A percentile compares a stretch with the other conserved stretches of the same genome.
Conservation (phyloP, 1,140 invertebrate genomes). For the Propsilocerus akamusi region DNA sequence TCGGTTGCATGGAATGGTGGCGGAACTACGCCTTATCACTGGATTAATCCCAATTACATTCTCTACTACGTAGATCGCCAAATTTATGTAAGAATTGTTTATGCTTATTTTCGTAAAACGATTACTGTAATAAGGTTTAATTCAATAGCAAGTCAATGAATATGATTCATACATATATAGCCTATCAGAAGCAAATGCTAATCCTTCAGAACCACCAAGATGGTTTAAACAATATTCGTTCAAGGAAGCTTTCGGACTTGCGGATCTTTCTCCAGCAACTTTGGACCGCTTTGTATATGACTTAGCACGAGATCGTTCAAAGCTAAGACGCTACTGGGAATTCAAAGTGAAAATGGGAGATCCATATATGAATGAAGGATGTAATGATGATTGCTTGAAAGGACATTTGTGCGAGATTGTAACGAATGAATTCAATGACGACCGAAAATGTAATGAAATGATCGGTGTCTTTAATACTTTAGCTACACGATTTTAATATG, state of each 20-base stretch:
- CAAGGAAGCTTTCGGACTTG: slow-evolving; percentile 34
- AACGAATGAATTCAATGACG: slow-evolving; percentile 30
- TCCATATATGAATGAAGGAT: slow-evolving; percentile 22
- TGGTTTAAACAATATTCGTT: slow-evolving; percentile 54
- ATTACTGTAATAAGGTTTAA: slow-evolving; percentile 7
- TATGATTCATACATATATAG: slow-evolving; percentile 58
- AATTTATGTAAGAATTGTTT: slow-evolving; percentile 33
- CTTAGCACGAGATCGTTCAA: slow-evolving; percentile 24
- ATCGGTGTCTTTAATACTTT: no score
- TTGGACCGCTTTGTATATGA: slow-evolving; percentile 28
- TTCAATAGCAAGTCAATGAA: slow-evolving; percentile 41
- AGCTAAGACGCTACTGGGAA: slow-evolving; percentile 16
- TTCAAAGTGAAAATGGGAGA: slow-evolving; percentile 24
- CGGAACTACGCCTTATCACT: slow-evolving; percentile 38
- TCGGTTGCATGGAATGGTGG: slow-evolving; percentile 62
- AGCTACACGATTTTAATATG: no score
- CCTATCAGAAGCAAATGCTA: slow-evolving; percentile 52
- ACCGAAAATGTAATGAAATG: slow-evolving; percentile 32
- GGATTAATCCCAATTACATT: slow-evolving; percentile 65
- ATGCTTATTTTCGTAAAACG: slow-evolving; percentile 1
- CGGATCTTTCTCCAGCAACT: slow-evolving; percentile 24
- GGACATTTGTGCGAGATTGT: slow-evolving; percentile 33
- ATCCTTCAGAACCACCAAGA: slow-evolving; percentile 27
- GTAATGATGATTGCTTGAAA: slow-evolving; percentile 25
- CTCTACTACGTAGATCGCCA: slow-evolving; percentile 43